Conservation (phyloP, 1,140 invertebrate genomes). For the Drosophila lacertosa region DNA sequence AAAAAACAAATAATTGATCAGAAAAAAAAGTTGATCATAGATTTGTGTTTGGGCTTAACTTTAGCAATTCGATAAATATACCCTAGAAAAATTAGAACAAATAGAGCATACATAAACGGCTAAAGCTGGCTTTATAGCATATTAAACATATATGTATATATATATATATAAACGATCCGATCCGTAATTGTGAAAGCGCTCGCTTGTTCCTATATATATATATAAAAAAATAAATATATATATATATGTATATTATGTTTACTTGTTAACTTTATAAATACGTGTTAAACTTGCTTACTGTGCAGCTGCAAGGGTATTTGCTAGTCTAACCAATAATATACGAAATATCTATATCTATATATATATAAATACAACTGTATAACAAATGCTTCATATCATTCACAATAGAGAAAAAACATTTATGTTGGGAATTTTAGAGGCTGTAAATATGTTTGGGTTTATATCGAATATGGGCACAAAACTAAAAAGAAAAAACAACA, state of each 20-base stretch:
- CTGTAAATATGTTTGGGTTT: slow-evolving; percentile 10
- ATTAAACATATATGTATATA: slow-evolving; percentile 1
- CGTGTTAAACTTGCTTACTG: slow-evolving; percentile 34
- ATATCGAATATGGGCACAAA: slow-evolving; percentile 57
- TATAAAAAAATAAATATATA: slow-evolving; percentile 11
- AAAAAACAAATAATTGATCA: too few relatives aligned
- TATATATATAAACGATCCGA: slow-evolving; percentile 3
- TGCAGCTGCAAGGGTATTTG: slow-evolving; percentile 27
- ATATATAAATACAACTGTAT: slow-evolving; percentile 17
- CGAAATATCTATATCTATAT: slow-evolving; percentile 8
- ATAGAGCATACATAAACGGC: neutral
- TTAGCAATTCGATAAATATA: too few relatives aligned
- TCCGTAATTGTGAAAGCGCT: neutral
- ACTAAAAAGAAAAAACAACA: slow-evolving; percentile 18
- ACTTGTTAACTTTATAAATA: slow-evolving; percentile 20
- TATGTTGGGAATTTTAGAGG: slow-evolving; percentile 8
- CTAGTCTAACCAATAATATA: slow-evolving; percentile 16
- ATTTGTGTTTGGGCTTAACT: too few relatives aligned
- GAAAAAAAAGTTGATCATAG: too few relatives aligned
- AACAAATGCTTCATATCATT: slow-evolving; percentile 65
- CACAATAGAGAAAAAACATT: slow-evolving; percentile 28
- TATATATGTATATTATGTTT: slow-evolving; percentile 8
- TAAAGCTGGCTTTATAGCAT: slow-evolving; percentile 2
- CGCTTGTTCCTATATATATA: slow-evolving; percentile 33
- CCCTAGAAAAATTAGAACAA: too few relatives aligned